phyloP scores from a whole-genome alignment of 1,140 invertebrate species.

The Habropoda laboriosa region DNA sequence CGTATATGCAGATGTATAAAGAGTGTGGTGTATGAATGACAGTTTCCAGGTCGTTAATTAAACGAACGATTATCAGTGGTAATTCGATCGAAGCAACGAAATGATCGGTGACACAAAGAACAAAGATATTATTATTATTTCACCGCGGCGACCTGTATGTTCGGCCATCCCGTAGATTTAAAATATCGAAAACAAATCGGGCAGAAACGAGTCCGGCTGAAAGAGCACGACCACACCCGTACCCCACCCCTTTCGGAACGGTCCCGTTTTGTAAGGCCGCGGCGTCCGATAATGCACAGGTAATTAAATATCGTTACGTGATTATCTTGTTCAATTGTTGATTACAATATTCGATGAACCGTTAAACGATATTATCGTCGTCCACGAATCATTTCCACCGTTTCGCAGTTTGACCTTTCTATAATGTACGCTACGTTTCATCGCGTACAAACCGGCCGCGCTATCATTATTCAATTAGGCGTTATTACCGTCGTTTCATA shows the following conservation, averaged over 20 bases:
- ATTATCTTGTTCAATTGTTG: slow-evolving; percentile 39
- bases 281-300: not conserved
- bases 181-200: slow-evolving; percentile 11
- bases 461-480: slow-evolving; percentile 43
- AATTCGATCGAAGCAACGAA: not conserved
- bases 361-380: slow-evolving; percentile 43
- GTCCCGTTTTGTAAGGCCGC: slow-evolving; percentile 4
- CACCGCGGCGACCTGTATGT: not conserved
- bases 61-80: not conserved
- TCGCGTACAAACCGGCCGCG: not conserved
- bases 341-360: slow-evolving; percentile 37
- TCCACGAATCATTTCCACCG: slow-evolving; percentile 24
- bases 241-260: too few species aligned
- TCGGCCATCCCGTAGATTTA: not conserved
- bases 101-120: not conserved
- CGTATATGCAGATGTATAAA: not conserved
- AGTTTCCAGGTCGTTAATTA: not conserved
- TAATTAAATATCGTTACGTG: slow-evolving; percentile 41
- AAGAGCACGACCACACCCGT: not conserved
- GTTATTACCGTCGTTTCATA: slow-evolving; percentile 16
- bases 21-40: not conserved
- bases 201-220: not conserved
- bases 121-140: slow-evolving; percentile 4
- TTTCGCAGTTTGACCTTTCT: slow-evolving; percentile 31
- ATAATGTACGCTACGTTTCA: slow-evolving; percentile 22